These are phyloP conservation scores for Pristionchus pacificus DNA, from an alignment of 1,140 invertebrate genomes.

Conservation along the genomic window DNA sequence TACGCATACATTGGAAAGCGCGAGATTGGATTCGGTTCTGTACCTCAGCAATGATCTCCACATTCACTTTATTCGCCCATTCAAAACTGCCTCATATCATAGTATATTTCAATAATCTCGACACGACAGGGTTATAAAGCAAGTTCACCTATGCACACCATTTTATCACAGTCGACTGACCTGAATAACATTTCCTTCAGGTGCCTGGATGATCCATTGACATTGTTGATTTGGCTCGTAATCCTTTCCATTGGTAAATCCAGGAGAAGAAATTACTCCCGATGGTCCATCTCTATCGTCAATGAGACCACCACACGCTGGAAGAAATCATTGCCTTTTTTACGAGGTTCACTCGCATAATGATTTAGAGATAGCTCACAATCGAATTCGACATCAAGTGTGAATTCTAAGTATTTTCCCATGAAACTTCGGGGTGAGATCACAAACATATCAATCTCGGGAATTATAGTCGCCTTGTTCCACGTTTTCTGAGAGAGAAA, in stretches of 20 bases:
- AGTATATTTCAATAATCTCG: not conserved
- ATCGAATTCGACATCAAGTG: too few species aligned
- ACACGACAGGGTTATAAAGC: not conserved
- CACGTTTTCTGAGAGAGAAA: too few species aligned
- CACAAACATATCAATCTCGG: not conserved
- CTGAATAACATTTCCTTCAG: slow-evolving; percentile 48
- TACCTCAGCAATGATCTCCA: not conserved
- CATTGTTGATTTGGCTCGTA: slow-evolving; percentile 43
- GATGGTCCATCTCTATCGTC: slow-evolving; percentile 15
- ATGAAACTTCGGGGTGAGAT: not conserved
- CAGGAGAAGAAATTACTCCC: slow-evolving; percentile 42
- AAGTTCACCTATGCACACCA: not conserved
- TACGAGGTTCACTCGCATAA: too few species aligned
- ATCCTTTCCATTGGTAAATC: slow-evolving; percentile 25
- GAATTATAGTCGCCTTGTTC: slow-evolving; percentile 8
- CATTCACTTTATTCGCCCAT: not conserved
- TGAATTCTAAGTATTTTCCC: slow-evolving; percentile 15
- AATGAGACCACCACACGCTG: slow-evolving; percentile 51
- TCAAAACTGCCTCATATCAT: not conserved
- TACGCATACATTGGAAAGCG: not conserved
- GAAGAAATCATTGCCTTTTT: too few species aligned
- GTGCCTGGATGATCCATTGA: slow-evolving; percentile 46
- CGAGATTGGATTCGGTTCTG: not conserved
- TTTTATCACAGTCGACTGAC: slow-evolving; percentile 27
- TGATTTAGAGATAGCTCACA: too few species aligned